Base-by-base conservation (phyloP, 64 coral and sea anemone species). In the Dendronephthya gigantea region DNA sequence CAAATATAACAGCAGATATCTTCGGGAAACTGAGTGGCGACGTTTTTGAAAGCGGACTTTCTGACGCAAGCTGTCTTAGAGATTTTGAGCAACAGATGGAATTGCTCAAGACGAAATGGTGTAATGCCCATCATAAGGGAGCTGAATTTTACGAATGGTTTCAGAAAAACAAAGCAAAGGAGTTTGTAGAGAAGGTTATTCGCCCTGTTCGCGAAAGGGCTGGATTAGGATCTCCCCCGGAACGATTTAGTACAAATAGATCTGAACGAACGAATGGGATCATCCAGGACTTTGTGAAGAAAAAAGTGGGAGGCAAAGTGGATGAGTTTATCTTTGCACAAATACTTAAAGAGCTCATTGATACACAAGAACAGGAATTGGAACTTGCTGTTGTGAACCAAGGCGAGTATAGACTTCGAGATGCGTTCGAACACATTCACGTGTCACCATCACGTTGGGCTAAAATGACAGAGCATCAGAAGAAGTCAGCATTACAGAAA, bases 101-200 rank as follows among this genome's bases (percentile, higher is more conserved):
- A 8, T 75, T 9, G 17, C 58, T 79, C 12, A 75, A 87, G 34
- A 52, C 49, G 68, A 89, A 84, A 39, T 89, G 88, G 82, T 31
- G 19, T 68, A 32, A 14, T 5, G n/a, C 41, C 82, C 58, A 84
- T 40, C 36, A 39, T 7, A 89, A 70, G 14, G 89, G 89, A 86
- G 83, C 55, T 85, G 84, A 45, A 58, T 90, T 90, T 40, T 84
- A 86, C 70, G 33, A 49, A 35, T 86, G 89, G 83, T 90, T 86
- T 85, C 34, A 49, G 25, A 35, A 23, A 41, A 39, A 69, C 52
- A 90, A 87, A 87, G 48, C 16, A 9, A 45, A 82, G 45, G 51
- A 87, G 41, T 90, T 86, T 68, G 12, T 85, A 34, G 15, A 28
- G 10, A 74, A 83, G 43, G 87, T 89, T 35, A 89, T 89, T 34